These are phyloP conservation scores for Fistularia tabacaria DNA, from an alignment of 2,797 vertebrate genomes.

Conservation along the genomic window DNA sequence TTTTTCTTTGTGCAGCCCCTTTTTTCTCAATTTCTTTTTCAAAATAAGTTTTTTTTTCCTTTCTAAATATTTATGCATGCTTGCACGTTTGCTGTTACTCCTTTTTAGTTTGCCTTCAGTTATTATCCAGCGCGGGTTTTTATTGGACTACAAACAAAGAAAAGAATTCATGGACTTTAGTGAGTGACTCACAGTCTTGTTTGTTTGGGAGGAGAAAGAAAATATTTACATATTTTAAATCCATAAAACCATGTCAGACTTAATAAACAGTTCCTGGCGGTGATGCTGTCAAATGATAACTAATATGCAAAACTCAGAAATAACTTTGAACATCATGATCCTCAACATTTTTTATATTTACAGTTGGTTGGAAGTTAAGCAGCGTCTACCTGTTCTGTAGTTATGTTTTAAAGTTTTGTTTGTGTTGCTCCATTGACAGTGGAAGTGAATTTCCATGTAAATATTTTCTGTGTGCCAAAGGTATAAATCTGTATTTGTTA, in stretches of 20 bases:
- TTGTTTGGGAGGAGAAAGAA: conserved; percentile 28
- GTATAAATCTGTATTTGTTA: conserved; percentile 30
- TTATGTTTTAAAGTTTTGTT: no score
- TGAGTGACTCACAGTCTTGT: conserved; percentile 33
- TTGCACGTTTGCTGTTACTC: conserved; percentile 30
- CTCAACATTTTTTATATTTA: no score
- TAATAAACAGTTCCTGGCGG: no score
- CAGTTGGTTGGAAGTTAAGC: no score
- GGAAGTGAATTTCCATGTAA: conserved; percentile 1
- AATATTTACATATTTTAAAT: no score
- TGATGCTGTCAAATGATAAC: no score
- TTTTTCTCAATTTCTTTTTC: conserved; percentile 2
- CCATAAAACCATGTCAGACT: no score
- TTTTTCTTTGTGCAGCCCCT: conserved; percentile 8
- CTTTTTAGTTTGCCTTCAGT: conserved; percentile 12
- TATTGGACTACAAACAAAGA: background rate
- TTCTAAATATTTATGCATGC: conserved; percentile 5
- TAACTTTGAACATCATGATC: no score
- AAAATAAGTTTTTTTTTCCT: background rate
- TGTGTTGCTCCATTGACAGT: no score
- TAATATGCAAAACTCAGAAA: no score
- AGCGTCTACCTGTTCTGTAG: no score
- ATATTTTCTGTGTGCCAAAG: conserved; percentile 13
- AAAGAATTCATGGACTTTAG: background rate
- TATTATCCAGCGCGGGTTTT: conserved; percentile 1